Conservation (phyloP, 2,888 invertebrate species). For the Marronus borbonicus region DNA sequence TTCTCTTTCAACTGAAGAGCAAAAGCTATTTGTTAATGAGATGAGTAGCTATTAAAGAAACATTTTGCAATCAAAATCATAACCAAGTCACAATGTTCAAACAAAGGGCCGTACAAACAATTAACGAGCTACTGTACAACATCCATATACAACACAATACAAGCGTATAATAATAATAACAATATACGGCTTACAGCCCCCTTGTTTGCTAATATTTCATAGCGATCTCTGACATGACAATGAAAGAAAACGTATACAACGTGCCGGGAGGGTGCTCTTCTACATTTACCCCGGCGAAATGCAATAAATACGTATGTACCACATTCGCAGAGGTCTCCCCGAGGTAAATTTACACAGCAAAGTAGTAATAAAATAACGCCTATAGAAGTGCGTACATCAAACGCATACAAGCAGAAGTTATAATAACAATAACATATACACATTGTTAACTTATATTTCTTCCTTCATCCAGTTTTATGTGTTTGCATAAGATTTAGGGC, state of each 20-base stretch:
- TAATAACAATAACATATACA: slow-evolving; percentile 24
- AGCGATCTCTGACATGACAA: slow-evolving; percentile 47
- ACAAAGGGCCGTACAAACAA: no score
- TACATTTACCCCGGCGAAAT: not conserved
- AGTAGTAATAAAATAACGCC: not conserved
- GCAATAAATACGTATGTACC: slow-evolving; percentile 1
- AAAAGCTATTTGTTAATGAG: no score
- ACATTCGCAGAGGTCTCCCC: not conserved
- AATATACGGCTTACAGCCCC: slow-evolving; percentile 46
- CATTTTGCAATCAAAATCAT: no score
- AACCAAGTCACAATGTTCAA: no score
- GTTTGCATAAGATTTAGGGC: slow-evolving; percentile 49
- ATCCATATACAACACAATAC: no score
- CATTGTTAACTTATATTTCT: slow-evolving; percentile 51
- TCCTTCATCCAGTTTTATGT: slow-evolving; percentile 50
- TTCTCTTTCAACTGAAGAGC: no score
- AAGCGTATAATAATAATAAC: slow-evolving; percentile 27
- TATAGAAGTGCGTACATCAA: slow-evolving; percentile 11
- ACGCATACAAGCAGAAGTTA: not conserved
- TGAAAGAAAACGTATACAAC: slow-evolving; percentile 17
- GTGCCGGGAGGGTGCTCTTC: slow-evolving; percentile 11
- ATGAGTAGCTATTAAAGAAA: no score
- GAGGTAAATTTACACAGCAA: slow-evolving; percentile 13
- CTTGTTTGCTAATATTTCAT: slow-evolving; percentile 51
- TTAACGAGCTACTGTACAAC: no score